Percentiles rank a stretch among this genome's conserved stretches.
Evolutionary conservation across 2,113 vertebrate genomes (phyloP).

Genomic region (Colossoma macropomum): DNA sequence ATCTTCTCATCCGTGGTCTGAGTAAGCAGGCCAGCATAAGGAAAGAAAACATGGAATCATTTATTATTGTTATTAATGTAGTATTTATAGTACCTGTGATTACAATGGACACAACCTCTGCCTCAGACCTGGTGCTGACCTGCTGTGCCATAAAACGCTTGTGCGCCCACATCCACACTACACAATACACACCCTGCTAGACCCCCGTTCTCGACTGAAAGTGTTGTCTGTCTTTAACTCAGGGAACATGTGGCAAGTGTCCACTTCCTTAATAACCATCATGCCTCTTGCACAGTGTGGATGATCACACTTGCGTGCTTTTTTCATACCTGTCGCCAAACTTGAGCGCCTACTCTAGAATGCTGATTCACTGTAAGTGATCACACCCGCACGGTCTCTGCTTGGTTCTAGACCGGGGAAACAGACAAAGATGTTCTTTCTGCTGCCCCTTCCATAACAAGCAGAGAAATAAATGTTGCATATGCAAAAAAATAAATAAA

Average conservation of each 20-base stretch:
- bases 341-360: background rate
- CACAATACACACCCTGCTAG: background rate
- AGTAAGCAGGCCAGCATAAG: background rate
- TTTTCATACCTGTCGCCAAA: too few species aligned
- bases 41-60: background rate
- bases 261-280: constrained; percentile 35
- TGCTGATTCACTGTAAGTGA: background rate
- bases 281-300: constrained; percentile 26
- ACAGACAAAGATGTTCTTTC: constrained; percentile 20
- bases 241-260: constrained; percentile 49
- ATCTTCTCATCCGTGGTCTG: background rate
- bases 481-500: constrained; percentile 8
- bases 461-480: background rate
- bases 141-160: background rate
- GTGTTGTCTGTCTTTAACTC: constrained; percentile 36
- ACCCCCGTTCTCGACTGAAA: background rate
- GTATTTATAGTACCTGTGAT: constrained; percentile 46
- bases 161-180: background rate
- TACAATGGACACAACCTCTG: constrained; percentile 17
- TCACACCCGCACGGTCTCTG: background rate
- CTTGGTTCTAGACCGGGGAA: background rate
- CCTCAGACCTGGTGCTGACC: constrained; percentile 33
- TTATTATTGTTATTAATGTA: constrained; percentile 30
- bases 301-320: too few species aligned
- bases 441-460: background rate